Evolutionary conservation across 2,888 invertebrate genomes (phyloP).

Genomic region (Netelia inedita): DNA sequence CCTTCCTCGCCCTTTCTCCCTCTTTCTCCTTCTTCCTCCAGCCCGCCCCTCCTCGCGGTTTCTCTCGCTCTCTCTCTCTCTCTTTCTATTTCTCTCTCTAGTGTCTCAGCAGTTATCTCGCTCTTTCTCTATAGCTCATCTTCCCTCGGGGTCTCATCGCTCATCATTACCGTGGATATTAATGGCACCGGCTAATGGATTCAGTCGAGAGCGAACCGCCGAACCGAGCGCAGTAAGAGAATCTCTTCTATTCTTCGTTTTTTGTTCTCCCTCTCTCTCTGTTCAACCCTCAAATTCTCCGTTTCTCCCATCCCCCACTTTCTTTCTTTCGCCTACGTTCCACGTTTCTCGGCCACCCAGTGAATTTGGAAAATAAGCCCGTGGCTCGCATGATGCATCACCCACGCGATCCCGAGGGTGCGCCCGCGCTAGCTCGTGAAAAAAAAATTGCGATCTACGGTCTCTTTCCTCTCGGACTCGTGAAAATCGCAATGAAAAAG

Average conservation of each 20-base stretch:
- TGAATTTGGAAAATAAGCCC: slow-evolving; percentile 78
- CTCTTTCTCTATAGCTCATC: slow-evolving; percentile 64
- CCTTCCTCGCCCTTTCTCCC: slow-evolving; percentile 37
- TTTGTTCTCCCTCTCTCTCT: slow-evolving; percentile 57
- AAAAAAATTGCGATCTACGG: slow-evolving; percentile 53
- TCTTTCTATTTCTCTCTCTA: slow-evolving; percentile 39
- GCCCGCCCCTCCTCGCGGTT: slow-evolving; percentile 57
- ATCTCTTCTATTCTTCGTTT: slow-evolving; percentile 67
- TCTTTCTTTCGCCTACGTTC: slow-evolving; percentile 14
- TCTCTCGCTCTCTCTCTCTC: slow-evolving; percentile 34
- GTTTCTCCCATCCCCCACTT: slow-evolving; percentile 40
- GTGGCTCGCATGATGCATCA: slow-evolving; percentile 72
- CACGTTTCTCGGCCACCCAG: slow-evolving; percentile 48
- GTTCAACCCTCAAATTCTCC: slow-evolving; percentile 18
- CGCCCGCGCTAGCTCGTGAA: background rate
- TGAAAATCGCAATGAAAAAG: slow-evolving; percentile 62
- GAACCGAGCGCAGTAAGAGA: slow-evolving; percentile 73
- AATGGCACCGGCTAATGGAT: slow-evolving; percentile 82
- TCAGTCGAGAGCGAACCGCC: slow-evolving; percentile 76
- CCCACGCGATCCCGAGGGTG: slow-evolving; percentile 20
- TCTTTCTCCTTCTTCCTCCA: slow-evolving; percentile 41
- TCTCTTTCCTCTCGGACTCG: slow-evolving; percentile 37
- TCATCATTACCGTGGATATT: slow-evolving; percentile 82
- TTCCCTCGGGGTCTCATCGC: slow-evolving; percentile 78
- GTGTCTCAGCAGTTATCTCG: slow-evolving; percentile 26